A percentile compares a stretch with the other conserved stretches of the same genome.
Evolutionary conservation across 1,140 invertebrate species (phyloP).

Genomic region (Protaetia brevitarsis): DNA sequence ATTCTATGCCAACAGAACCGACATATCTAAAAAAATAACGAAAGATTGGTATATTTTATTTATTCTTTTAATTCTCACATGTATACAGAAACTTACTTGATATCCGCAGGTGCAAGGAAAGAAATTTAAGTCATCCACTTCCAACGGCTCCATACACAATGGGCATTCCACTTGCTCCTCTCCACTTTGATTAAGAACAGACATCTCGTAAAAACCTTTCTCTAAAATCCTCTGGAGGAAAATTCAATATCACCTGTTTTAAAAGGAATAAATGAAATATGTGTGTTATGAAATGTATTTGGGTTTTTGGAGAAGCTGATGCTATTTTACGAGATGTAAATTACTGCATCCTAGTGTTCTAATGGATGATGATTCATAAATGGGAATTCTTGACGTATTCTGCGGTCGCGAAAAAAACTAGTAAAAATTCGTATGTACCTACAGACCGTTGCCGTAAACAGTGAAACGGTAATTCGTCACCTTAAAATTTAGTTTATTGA

Average conservation of each 20-base stretch:
- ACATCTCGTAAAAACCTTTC: slow-evolving; percentile 50
- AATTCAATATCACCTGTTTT: neutral
- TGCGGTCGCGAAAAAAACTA: neutral
- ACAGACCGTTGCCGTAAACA: neutral
- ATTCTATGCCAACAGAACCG: slow-evolving; percentile 99
- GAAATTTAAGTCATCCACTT: slow-evolving; percentile 98
- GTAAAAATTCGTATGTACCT: neutral
- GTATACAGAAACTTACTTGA: slow-evolving; percentile 65
- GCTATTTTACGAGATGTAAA: neutral
- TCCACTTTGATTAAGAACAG: slow-evolving; percentile 65
- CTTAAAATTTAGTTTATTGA: slow-evolving; percentile 13
- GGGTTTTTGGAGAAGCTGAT: neutral
- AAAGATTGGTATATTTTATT: neutral
- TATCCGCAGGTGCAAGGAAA: slow-evolving; percentile 99
- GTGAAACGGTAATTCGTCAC: slow-evolving; percentile 10
- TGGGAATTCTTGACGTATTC: neutral
- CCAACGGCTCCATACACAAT: slow-evolving; percentile 97
- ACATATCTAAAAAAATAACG: slow-evolving; percentile 74
- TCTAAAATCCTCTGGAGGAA: slow-evolving; percentile 13
- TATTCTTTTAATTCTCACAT: neutral
- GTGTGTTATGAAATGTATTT: neutral
- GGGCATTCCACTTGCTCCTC: slow-evolving; percentile 87
- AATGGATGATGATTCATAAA: neutral
- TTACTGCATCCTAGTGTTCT: no score
- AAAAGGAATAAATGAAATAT: neutral